A percentile compares a stretch with the other conserved stretches of the same genome.
Evolutionary conservation across 2,888 invertebrate genomes (phyloP).

Genomic region (Cataglyphis altisquamis): DNA sequence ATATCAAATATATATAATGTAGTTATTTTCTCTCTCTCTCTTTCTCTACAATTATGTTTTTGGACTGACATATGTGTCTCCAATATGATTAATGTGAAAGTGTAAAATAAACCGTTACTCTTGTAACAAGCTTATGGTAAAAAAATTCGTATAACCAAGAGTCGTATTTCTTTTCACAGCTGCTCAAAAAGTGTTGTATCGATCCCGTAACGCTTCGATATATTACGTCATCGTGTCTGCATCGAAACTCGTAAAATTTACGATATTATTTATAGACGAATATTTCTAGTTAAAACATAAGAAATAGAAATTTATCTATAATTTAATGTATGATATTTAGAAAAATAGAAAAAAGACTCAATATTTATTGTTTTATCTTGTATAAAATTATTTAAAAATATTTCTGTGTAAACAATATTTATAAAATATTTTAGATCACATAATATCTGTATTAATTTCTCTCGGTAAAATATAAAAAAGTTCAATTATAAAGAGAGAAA

Average conservation of each 20-base stretch:
- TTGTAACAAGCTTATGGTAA: not conserved
- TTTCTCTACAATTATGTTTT: not conserved
- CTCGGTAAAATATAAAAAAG: not conserved
- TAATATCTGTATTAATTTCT: not conserved
- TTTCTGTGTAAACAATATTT: not conserved
- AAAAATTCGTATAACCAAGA: constrained; percentile 35
- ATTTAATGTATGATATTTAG: not conserved
- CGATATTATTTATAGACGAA: constrained; percentile 37
- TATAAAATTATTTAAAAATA: not conserved
- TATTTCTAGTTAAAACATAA: constrained; percentile 4
- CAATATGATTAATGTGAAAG: constrained; percentile 20
- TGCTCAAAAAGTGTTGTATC: constrained; percentile 40
- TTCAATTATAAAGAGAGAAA: not conserved
- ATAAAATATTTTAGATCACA: not conserved
- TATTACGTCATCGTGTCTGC: constrained; percentile 10
- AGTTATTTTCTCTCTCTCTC: not conserved
- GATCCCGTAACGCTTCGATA: constrained; percentile 29
- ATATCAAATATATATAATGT: not conserved
- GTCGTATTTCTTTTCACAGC: constrained; percentile 10
- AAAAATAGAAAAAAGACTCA: not conserved
- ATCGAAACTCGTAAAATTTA: constrained; percentile 26
- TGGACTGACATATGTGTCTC: not conserved
- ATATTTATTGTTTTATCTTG: not conserved
- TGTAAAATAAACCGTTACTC: constrained; percentile 21
- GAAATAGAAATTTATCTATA: not conserved